Evolutionary conservation across 2,888 invertebrate species (phyloP), one percentile per base, ranked within the genome.

Genomic region (Tetrapedia diversipes): DNA sequence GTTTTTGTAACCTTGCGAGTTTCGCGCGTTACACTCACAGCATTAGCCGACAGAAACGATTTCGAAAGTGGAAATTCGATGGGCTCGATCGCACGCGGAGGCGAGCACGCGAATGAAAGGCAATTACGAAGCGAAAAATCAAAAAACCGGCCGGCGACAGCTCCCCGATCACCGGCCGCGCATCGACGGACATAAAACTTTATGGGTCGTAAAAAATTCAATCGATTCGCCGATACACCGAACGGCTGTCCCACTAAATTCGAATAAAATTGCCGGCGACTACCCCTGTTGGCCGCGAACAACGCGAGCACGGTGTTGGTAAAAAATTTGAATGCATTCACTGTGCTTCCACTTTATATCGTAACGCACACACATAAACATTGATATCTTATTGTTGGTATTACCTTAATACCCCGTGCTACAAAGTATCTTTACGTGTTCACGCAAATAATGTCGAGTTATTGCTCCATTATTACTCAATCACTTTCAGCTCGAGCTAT

Each of bases 141-240:
- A 7, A 16, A 49, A 56, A 60, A n/a, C 14, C 43, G 14, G 49
- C 16, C 24, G 51, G 24, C 41, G 59, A 14, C 41, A 60, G 53
- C 8, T 19, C 32, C 43, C 22, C 34, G 32, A 24, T 49, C 47
- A 11, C n/a, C 47, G 19, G n/a, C 53, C 10, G 8, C 11, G 29
- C 14, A 49, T 32, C 53, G 53, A 60, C 37, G 7, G 63, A 37
- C 63, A 70, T 73, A 39, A 51, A 70, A 69, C 49, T 73, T 69
- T 61, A 73, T 54, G 68, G 45, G 45, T 45, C 45, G 53, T 67
- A 22, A 39, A 72, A 68, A 47, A 60, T 68, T 53, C 53, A 47
- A 60, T 72, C 68, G 49, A 65, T 65, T 4, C 24, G 6, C 14
- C 27, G 47, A 34, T 41, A 49, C 16, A 37, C 37, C 43, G 29